Conservation (phyloP, 2,113 vertebrate genomes). For the Pterophyllum scalare region DNA sequence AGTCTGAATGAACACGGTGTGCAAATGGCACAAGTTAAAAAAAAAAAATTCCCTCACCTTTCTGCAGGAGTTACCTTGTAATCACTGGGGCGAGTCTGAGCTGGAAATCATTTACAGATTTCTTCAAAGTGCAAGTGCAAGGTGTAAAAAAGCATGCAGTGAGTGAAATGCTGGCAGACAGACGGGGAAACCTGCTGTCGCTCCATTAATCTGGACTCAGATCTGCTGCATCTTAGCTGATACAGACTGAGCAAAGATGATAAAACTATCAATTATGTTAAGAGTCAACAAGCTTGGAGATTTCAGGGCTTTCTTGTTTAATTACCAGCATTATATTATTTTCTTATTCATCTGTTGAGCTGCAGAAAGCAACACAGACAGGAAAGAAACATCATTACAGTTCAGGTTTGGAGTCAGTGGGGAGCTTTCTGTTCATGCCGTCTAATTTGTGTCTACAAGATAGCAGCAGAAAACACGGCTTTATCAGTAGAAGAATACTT, state of each 20-base stretch:
- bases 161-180: not conserved
- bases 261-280: not conserved
- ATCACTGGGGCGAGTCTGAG: constrained; percentile 10
- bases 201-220: not conserved
- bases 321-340: not conserved
- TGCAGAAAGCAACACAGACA: not conserved
- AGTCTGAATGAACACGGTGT: constrained; percentile 1
- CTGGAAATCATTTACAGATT: constrained; percentile 19
- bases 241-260: not conserved
- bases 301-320: not conserved
- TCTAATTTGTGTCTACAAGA: constrained; percentile 13
- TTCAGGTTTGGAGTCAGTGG: not conserved
- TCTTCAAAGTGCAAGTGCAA: constrained; percentile 14
- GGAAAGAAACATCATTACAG: not conserved
- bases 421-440: constrained; percentile 10
- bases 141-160: not conserved
- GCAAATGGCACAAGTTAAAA: constrained; percentile 4
- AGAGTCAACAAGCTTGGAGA: not conserved
- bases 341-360: constrained; percentile 4
- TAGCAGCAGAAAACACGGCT: not conserved
- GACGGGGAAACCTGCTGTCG: not conserved
- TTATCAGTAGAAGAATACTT: not conserved
- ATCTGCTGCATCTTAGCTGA: not conserved
- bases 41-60: constrained; percentile 4
- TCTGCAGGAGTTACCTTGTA: constrained; percentile 18